Evolutionary conservation across 2,113 vertebrate genomes (phyloP).

Genomic region (Lepus americanus): DNA sequence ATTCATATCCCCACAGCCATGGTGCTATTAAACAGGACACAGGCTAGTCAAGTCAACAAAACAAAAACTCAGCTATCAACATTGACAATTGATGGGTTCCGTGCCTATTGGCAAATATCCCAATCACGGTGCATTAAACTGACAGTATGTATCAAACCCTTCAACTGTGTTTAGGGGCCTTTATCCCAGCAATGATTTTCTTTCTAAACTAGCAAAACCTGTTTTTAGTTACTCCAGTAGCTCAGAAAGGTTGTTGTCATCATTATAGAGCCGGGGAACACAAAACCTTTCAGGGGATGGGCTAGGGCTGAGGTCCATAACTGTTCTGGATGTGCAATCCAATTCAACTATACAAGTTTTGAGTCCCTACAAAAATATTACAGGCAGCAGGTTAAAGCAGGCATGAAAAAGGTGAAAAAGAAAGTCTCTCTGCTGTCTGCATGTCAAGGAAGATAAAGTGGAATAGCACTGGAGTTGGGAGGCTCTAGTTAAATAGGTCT

Average conservation of each 20-base stretch:
- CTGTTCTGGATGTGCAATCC: not conserved
- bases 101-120: not conserved
- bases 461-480: too few species aligned
- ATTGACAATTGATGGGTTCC: not conserved
- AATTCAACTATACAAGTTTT: slow-evolving; percentile 10
- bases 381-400: slow-evolving; percentile 7
- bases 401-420: not conserved
- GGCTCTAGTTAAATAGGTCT: too few species aligned
- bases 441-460: too few species aligned
- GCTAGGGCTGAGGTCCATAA: not conserved
- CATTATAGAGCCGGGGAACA: not conserved
- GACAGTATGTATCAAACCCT: not conserved
- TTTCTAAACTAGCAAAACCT: slow-evolving; percentile 10
- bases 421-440: not conserved
- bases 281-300: not conserved
- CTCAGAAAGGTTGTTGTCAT: not conserved
- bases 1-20: not conserved
- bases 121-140: not conserved
- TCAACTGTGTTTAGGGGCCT: not conserved
- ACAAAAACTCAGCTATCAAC: not conserved
- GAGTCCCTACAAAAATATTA: not conserved
- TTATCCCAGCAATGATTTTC: not conserved
- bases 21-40: not conserved
- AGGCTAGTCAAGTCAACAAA: not conserved
- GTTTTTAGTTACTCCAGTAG: not conserved